phyloP scores from a whole-genome alignment of 2,797 vertebrate species.

The Anguilla megastoma region DNA sequence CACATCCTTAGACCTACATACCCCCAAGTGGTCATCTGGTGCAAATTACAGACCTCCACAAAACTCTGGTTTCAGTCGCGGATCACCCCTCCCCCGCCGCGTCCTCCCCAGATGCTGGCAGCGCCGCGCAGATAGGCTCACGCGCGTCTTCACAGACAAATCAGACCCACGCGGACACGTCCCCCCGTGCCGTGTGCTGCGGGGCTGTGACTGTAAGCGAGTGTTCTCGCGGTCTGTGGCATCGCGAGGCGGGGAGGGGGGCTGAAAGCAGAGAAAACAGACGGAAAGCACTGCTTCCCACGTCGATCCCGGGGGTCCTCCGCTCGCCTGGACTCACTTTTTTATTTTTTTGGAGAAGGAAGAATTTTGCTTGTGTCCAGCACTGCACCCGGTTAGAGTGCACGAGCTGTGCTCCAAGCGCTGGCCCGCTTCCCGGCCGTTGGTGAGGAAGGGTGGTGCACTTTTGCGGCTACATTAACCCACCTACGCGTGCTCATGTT shows the following conservation, averaged over 20 bases:
- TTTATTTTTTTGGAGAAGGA: constrained; percentile 23
- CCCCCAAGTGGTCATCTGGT: constrained; percentile 77
- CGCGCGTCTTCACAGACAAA: constrained; percentile 13
- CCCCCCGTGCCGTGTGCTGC: not conserved
- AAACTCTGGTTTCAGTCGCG: constrained; percentile 48
- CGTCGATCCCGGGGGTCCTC: constrained; percentile 69
- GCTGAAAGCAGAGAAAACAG: constrained; percentile 49
- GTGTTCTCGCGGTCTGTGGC: not conserved
- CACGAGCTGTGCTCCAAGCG: constrained; percentile 21
- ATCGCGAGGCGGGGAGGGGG: not conserved
- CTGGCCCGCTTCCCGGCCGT: not conserved
- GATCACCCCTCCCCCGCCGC: constrained; percentile 50
- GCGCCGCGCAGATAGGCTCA: constrained; percentile 27
- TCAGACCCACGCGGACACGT: constrained; percentile 23
- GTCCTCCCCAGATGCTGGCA: constrained; percentile 67
- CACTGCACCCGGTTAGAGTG: constrained; percentile 28
- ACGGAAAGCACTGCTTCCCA: constrained; percentile 84
- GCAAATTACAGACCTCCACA: constrained; percentile 66
- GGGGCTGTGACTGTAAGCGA: not conserved
- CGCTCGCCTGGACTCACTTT: constrained; percentile 37
- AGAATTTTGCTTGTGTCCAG: constrained; percentile 7
- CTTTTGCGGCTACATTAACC: not conserved
- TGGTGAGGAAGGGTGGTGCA: not conserved
- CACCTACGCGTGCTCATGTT: not conserved
- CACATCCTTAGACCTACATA: constrained; percentile 63